Base-by-base conservation (phyloP, 35 echinoderm and acorn worm genomes). In the Acanthaster planci region DNA sequence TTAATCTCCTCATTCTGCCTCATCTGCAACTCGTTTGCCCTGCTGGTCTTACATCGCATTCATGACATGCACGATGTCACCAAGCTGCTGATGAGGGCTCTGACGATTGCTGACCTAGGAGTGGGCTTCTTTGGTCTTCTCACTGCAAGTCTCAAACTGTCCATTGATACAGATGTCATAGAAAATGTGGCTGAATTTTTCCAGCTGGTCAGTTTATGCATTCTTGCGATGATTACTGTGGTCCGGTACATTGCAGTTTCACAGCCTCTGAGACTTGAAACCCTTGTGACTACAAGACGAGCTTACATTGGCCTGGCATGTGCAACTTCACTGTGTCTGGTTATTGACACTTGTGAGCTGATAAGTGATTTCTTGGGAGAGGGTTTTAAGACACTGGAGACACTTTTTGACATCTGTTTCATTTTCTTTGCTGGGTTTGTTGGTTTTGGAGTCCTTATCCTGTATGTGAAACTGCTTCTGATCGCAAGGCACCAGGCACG, bases 211-310 rank as follows among this genome's bases (percentile, higher is more conserved):
- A 26, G 64, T 14, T 34, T 72, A 14, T 31, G 0, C 30, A 26
- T 72, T 31, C 34, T 72, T 14, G 23, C 64, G 0, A 36, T 36
- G 2, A 72, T 72, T 72, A 72, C 64, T 26, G 64, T 72, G 23
- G 64, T 72, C 26, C 64, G 64, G 21, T 72, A 72, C 64, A 29
- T 72, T 12, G 64, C 64, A 29, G 64, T 72, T 35, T 72, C 64
- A 8, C 64, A 72, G 30, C 64, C 64, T 31, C 64, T 72, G 23
- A 26, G 23, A 29, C 23, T 72, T 15, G 34, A 7, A 31, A 72
- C 64, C 4, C 26, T 72, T 26, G 64, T 72, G 14, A 72, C 64
- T 7, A 72, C 0, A 23, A 72, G 34, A 72, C 64, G 64, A 16
- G 29, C 34, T 26, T 72, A 14, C 30, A 72, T 72, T 72, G n/a